Percentiles rank a stretch among this genome's conserved stretches.
Evolutionary conservation across 2,888 invertebrate species (phyloP).

Genomic region (Odontocolon sp.): DNA sequence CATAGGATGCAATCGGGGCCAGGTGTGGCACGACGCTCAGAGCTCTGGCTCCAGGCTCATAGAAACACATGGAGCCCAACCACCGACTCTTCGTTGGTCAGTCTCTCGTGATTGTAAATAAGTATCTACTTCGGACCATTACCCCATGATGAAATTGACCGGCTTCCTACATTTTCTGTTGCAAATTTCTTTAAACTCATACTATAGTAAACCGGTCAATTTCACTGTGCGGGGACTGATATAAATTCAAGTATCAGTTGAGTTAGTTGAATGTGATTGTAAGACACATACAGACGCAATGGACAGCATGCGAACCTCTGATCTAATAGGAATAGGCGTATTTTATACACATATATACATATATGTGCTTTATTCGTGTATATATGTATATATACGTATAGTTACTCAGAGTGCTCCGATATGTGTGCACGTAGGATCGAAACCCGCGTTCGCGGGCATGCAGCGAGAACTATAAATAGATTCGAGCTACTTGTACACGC

Average conservation of each 20-base stretch:
- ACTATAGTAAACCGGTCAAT: too few species aligned
- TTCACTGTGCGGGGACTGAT: too few species aligned
- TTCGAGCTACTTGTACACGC: constrained; percentile 75
- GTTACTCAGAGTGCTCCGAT: constrained; percentile 41
- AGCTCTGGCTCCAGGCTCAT: constrained; percentile 19
- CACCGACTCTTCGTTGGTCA: constrained; percentile 38
- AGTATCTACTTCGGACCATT: background rate
- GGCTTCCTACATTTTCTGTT: too few species aligned
- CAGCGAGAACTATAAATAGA: constrained; percentile 75
- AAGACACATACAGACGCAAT: background rate
- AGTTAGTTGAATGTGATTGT: background rate
- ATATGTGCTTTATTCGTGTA: constrained; percentile 1
- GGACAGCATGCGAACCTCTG: background rate
- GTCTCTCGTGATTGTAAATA: constrained; percentile 43
- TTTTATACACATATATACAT: background rate
- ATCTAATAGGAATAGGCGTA: constrained; percentile 19
- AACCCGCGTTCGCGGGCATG: constrained; percentile 44
- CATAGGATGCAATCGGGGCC: constrained; percentile 75
- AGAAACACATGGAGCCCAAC: constrained; percentile 24
- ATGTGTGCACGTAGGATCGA: too few species aligned
- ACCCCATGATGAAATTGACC: too few species aligned
- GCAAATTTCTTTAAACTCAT: too few species aligned
- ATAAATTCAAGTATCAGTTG: background rate
- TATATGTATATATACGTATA: constrained; percentile 42
- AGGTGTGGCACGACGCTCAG: constrained; percentile 76